Base-by-base conservation (phyloP, 2,797 vertebrate genomes). In the Zenarchopterus dispar region DNA sequence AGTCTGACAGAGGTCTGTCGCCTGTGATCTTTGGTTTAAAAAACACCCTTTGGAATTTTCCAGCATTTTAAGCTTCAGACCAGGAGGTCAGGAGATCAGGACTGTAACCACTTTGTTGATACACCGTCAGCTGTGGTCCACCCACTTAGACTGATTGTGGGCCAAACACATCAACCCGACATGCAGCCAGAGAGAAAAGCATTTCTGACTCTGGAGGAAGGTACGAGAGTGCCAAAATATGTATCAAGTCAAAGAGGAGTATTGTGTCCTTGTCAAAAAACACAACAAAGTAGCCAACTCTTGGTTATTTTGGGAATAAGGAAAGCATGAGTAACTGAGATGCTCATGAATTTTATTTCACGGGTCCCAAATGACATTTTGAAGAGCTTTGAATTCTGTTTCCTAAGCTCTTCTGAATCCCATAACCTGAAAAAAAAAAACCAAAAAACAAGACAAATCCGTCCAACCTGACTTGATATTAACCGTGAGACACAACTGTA, bases 271-370 rank as follows among this genome's bases (percentile, higher is more conserved):
- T 39, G 13, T 15, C 10, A 41, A 43, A 18, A 43, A 18, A 10
- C 4, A 46, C 8, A n/a, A 5, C 13, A 46, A 21, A 23, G 21
- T 13, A 4, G 21, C 19, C 18, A 9, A 19, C 6, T 19, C 8
- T 45, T 18, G 18, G 19, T 45, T 21, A 19, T 19, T 45, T 45
- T 10, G 4, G 53, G 9, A 36, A 36, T 11, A 13, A 36, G 11
- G 33, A 13, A 6, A 55, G 21, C 22, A 33, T 11, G 4, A 56
- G 10, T 57, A 2, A 53, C 8, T 66, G 16, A 36, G 36, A 65
- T 31, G 10, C 10, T 49, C n/a, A 23, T 48, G 0, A 0, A 13
- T 67, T 84, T 88, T 78, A 85, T 82, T 83, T 59, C 9, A 51
- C 5, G 10, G 11, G 11, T 21, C 67, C 26, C 19, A 42, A 41